Base-by-base conservation (phyloP, 2,797 vertebrate genomes). In the Sandelia bainsii region DNA sequence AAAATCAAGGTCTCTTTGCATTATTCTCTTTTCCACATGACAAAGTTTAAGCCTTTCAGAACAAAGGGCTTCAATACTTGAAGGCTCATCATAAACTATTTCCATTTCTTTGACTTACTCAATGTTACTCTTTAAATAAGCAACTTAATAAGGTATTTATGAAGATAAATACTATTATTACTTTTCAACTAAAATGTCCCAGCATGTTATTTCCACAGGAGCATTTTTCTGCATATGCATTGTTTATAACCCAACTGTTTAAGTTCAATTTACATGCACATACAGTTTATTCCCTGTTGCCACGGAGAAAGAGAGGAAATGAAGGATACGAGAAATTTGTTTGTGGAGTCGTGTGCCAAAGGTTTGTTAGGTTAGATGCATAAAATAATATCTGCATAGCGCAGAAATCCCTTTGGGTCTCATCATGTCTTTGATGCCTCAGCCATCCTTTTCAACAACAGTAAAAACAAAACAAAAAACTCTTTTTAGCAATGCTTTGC, bases 1-100 rank as follows among this genome's bases (percentile, higher is more conserved):
- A 77, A 75, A 77, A 67, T 77, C 75, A 62, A 72, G 81, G 81
- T 78, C 78, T 83, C 27, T 81, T 63, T 78, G 63, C 69, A 37
- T 84, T 73, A 50, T 65, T 80, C 75, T 58, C 56, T 65, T 74
- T 80, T 67, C 70, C 58, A 46, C 61, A 53, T 37, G 60, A 84
- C 75, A 10, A 61, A 61, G 57, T 72, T 65, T 23, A 32, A 48
- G 54, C 19, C 17, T 39, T 60, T 83, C 32, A 34, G 49, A 54
- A 29, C 11, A 29, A 59, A 46, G 56, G 29, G 34, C 42, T 58
- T 69, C 49, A 19, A 48, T 0, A 6, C 54, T 45, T 45, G 78
- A 78, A 60, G 65, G 53, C 32, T 79, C 60, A 27, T 57, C 76
- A 23, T 72, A 72, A 79, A 79, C 58, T 68, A 13, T 57, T 54